Evolutionary conservation across 1,140 invertebrate species (phyloP).

Genomic region (Augochlora pura): DNA sequence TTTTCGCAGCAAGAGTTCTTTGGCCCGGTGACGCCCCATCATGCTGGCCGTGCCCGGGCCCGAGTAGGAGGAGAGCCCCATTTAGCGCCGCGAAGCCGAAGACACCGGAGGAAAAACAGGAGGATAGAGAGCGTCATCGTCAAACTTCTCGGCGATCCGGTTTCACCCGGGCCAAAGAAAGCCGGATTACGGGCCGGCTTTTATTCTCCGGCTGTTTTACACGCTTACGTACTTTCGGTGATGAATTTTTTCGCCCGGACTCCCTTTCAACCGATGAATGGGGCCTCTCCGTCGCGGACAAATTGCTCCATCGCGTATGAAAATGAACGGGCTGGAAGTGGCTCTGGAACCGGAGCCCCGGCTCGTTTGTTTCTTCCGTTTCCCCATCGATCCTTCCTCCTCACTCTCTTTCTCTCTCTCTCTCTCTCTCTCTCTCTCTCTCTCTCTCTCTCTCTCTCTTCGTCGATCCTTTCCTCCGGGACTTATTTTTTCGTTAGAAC

Average conservation of each 20-base stretch:
- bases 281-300: constrained; percentile 11
- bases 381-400: background rate
- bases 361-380: constrained; percentile 5
- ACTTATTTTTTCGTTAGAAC: no score
- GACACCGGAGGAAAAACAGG: background rate
- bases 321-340: constrained; percentile 19
- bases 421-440: no score
- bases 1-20: background rate
- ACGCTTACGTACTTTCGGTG: constrained; percentile 20
- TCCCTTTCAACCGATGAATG: constrained; percentile 6
- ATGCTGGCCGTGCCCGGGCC: no score
- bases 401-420: no score
- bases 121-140: background rate
- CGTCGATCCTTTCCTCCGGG: background rate
- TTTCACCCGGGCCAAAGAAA: background rate
- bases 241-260: constrained; percentile 22
- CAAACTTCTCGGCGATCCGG: constrained; percentile 7
- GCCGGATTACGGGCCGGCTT: constrained; percentile 18
- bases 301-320: constrained; percentile 16
- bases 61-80: no score
- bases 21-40: background rate
- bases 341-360: background rate
- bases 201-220: constrained; percentile 18
- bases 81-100: no score
- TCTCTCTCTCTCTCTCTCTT: no score